These are phyloP conservation scores for Goniozus legneri DNA, from an alignment of 1,140 invertebrate genomes.

Conservation along the genomic window DNA sequence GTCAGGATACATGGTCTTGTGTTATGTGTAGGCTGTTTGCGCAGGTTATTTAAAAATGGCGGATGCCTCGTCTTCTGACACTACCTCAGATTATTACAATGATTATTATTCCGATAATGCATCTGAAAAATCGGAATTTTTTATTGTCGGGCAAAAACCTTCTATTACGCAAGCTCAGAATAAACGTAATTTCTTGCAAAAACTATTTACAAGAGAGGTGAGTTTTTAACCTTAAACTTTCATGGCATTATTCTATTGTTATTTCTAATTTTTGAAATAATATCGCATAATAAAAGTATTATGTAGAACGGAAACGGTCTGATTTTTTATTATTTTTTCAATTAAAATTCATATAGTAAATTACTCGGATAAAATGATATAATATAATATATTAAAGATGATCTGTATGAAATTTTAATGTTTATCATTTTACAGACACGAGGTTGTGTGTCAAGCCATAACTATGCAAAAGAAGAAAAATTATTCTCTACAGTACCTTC, in stretches of 20 bases:
- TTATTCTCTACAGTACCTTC: constrained; percentile 46
- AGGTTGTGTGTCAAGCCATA: constrained; percentile 45
- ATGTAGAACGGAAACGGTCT: no score
- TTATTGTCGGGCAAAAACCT: constrained; percentile 42
- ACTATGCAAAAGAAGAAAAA: constrained; percentile 48
- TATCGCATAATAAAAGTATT: no score
- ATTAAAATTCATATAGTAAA: no score
- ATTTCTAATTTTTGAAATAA: no score
- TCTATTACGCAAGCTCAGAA: constrained; percentile 30
- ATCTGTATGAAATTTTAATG: no score
- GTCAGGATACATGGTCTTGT: no score
- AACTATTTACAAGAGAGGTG: constrained; percentile 48
- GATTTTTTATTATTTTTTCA: constrained; percentile 2
- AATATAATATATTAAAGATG: no score
- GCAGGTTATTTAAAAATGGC: constrained; percentile 55
- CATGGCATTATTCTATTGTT: no score
- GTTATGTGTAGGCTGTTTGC: no score
- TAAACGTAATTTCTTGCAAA: constrained; percentile 42
- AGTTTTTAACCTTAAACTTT: constrained; percentile 37
- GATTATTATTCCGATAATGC: constrained; percentile 50
- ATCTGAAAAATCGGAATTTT: constrained; percentile 43
- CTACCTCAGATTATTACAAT: constrained; percentile 50
- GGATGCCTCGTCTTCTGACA: constrained; percentile 53
- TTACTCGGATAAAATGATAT: no score
- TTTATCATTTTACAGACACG: constrained; percentile 38